A percentile compares a stretch with the other conserved stretches of the same genome.
Conservation (phyloP, 2,888 invertebrate species). For the Leucania comma region DNA sequence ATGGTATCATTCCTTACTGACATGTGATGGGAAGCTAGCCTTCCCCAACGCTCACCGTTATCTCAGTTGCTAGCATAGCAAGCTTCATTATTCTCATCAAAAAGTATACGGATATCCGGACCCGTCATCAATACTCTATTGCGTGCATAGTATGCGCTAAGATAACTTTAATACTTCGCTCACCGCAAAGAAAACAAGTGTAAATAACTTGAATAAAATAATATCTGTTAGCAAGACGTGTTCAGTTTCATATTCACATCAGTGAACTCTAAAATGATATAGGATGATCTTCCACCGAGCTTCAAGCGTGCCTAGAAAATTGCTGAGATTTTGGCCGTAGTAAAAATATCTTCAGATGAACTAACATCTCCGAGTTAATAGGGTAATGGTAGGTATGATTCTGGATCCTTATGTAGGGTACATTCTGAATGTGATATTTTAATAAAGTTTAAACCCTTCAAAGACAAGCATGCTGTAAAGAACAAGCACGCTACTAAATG, state of each 20-base stretch:
- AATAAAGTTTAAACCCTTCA: neutral
- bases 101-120: slow-evolving; percentile 41
- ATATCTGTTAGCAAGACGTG: neutral
- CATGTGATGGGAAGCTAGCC: slow-evolving; percentile 33
- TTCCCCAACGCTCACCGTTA: slow-evolving; percentile 14
- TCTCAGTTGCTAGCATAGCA: slow-evolving; percentile 18
- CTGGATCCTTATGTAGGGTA: neutral
- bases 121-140: slow-evolving; percentile 15
- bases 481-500: slow-evolving; percentile 7
- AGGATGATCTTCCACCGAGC: neutral
- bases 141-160: neutral
- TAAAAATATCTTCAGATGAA: slow-evolving; percentile 18
- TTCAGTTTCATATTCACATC: slow-evolving; percentile 14
- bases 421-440: neutral
- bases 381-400: slow-evolving; percentile 1
- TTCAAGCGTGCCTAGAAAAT: slow-evolving; percentile 7
- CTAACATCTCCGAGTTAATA: slow-evolving; percentile 11
- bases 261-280: slow-evolving; percentile 19
- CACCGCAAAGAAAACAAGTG: neutral
- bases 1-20: slow-evolving; percentile 26
- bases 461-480: neutral
- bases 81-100: slow-evolving; percentile 53
- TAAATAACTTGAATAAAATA: slow-evolving; percentile 9
- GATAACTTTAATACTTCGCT: slow-evolving; percentile 6
- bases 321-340: slow-evolving; percentile 9